Evolutionary conservation across 2,113 vertebrate species (phyloP).

Genomic region (Turdus rufiventris): DNA sequence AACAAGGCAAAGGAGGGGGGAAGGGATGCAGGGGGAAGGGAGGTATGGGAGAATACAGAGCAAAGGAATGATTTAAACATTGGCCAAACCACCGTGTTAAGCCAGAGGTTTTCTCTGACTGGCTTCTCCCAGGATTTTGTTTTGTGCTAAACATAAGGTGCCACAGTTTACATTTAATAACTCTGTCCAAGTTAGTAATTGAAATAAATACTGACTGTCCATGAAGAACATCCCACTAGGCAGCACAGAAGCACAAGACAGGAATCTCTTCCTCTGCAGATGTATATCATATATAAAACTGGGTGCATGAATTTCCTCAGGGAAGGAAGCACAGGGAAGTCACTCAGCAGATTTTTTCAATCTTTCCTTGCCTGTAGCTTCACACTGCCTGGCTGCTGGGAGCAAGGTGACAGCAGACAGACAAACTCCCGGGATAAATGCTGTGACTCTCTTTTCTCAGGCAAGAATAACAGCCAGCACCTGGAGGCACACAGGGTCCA

Average conservation of each 20-base stretch:
- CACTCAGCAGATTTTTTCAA: not conserved
- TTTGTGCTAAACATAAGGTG: not conserved
- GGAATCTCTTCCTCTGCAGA: not conserved
- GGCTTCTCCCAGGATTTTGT: not conserved
- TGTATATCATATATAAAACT: not conserved
- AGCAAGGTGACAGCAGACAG: not conserved
- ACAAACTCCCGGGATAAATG: not conserved
- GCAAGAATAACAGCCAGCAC: not conserved
- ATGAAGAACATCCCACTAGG: not conserved
- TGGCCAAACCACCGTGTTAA: not conserved
- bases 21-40: not conserved
- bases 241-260: not conserved
- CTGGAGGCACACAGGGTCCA: rapidly evolving
- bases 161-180: slow-evolving; percentile 16
- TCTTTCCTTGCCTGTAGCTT: not conserved
- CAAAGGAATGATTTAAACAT: not conserved
- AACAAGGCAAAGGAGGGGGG: not conserved
- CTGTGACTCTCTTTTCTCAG: not conserved
- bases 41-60: not conserved
- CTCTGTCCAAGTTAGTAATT: not conserved
- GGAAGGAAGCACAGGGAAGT: not conserved
- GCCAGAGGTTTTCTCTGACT: not conserved
- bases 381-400: not conserved
- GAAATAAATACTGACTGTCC: not conserved
- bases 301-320: not conserved